Conservation (phyloP, 2,888 invertebrate genomes). For the Nomada ferruginata region DNA sequence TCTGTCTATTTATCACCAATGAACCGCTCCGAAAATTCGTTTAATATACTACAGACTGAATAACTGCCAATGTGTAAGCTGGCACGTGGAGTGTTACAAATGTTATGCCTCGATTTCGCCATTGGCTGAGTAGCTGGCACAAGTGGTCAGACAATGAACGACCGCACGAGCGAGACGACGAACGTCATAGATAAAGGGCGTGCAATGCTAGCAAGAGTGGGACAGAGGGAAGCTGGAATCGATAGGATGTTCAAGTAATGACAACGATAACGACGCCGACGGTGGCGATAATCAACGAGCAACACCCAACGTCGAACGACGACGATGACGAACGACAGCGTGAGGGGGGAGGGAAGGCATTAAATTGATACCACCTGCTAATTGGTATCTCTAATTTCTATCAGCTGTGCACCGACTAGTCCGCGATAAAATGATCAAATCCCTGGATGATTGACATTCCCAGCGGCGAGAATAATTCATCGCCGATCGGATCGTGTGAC, state of each 20-base stretch:
- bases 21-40: neutral
- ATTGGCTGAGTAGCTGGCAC: slow-evolving; percentile 28
- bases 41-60: slow-evolving; percentile 1
- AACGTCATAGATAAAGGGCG: slow-evolving; percentile 2
- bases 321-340: slow-evolving; percentile 68
- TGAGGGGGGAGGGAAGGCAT: slow-evolving; percentile 35
- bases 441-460: slow-evolving; percentile 28
- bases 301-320: slow-evolving; percentile 54
- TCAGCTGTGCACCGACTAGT: slow-evolving; percentile 39
- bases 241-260: slow-evolving; percentile 70
- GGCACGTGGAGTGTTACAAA: slow-evolving; percentile 31
- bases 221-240: slow-evolving; percentile 26
- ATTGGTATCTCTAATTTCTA: slow-evolving; percentile 70
- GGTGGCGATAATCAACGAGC: slow-evolving; percentile 69
- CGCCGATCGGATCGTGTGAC: neutral
- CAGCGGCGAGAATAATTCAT: slow-evolving; percentile 41
- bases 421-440: slow-evolving; percentile 58
- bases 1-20: no score
- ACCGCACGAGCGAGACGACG: slow-evolving; percentile 25
- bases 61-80: slow-evolving; percentile 25
- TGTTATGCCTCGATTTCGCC: slow-evolving; percentile 20
- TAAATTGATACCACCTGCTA: slow-evolving; percentile 71
- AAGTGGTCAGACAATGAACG: slow-evolving; percentile 46
- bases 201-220: slow-evolving; percentile 3
- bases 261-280: slow-evolving; percentile 71